phyloP scores from a whole-genome alignment of 1,140 invertebrate species.

The Hyles vespertilio region DNA sequence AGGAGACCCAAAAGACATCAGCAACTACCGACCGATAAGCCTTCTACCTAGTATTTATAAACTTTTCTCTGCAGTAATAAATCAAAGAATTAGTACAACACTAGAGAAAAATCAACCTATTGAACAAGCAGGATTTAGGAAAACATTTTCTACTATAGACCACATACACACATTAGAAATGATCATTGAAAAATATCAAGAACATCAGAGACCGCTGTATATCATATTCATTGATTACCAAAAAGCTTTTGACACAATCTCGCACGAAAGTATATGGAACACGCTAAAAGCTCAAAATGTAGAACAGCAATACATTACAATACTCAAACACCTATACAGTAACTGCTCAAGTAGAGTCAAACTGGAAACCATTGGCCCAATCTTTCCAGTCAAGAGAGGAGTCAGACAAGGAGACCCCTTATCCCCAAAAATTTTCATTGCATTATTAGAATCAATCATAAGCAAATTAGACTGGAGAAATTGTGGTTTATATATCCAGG shows the following conservation, averaged over 20 bases:
- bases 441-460: constrained; percentile 5
- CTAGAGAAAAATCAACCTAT: too few species aligned
- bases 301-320: background rate
- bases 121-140: too few species aligned
- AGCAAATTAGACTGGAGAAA: constrained; percentile 4
- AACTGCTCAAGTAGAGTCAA: background rate
- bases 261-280: background rate
- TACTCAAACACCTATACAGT: background rate
- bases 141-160: too few species aligned
- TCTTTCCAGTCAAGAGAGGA: background rate
- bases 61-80: too few species aligned
- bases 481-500: constrained; percentile 3
- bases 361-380: background rate
- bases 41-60: too few species aligned
- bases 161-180: background rate
- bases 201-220: background rate
- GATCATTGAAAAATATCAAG: background rate
- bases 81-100: too few species aligned
- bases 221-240: background rate
- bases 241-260: background rate
- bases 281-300: background rate
- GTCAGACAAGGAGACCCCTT: constrained; percentile 9
- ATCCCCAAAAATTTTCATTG: constrained; percentile 10
- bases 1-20: too few species aligned
- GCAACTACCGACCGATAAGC: too few species aligned